A percentile compares a stretch with the other conserved stretches of the same genome.
These are phyloP conservation scores for Aporrectodea caliginosa DNA, from an alignment of 1,140 invertebrate genomes.

Conservation along the genomic window DNA sequence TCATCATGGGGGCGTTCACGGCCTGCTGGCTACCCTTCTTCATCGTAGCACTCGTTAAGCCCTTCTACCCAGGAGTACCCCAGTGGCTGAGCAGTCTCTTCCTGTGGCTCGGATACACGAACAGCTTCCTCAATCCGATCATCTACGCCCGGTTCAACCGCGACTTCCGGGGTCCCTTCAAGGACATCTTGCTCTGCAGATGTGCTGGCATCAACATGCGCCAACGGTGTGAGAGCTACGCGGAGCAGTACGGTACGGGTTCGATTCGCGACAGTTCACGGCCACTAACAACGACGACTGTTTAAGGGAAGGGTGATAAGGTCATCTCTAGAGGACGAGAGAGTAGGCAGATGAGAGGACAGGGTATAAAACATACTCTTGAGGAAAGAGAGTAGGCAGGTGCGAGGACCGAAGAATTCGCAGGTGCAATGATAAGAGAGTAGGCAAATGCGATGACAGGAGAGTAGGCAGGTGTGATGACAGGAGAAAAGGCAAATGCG, in stretches of 20 bases:
- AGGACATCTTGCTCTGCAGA: constrained; percentile 33
- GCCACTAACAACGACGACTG: neutral
- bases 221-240: constrained; percentile 13
- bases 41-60: constrained; percentile 60
- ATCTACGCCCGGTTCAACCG: constrained; percentile 96
- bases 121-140: constrained; percentile 94
- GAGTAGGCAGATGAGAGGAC: too few relatives aligned
- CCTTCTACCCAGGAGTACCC: constrained; percentile 53
- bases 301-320: too few relatives aligned
- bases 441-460: too few relatives aligned
- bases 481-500: too few relatives aligned
- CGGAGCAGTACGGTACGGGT: constrained; percentile 14
- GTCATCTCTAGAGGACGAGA: too few relatives aligned
- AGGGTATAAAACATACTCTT: too few relatives aligned
- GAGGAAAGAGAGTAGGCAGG: too few relatives aligned
- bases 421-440: too few relatives aligned
- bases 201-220: constrained; percentile 38
- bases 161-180: constrained; percentile 86
- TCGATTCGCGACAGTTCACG: neutral
- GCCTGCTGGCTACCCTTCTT: constrained; percentile 64
- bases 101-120: constrained; percentile 86
- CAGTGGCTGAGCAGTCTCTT: constrained; percentile 29
- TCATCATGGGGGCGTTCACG: constrained; percentile 62
- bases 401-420: too few relatives aligned
- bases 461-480: too few relatives aligned